Evolutionary conservation across 2,113 vertebrate species (phyloP), one percentile per base, ranked within the genome.

Genomic region (Zosterops pallidus): DNA sequence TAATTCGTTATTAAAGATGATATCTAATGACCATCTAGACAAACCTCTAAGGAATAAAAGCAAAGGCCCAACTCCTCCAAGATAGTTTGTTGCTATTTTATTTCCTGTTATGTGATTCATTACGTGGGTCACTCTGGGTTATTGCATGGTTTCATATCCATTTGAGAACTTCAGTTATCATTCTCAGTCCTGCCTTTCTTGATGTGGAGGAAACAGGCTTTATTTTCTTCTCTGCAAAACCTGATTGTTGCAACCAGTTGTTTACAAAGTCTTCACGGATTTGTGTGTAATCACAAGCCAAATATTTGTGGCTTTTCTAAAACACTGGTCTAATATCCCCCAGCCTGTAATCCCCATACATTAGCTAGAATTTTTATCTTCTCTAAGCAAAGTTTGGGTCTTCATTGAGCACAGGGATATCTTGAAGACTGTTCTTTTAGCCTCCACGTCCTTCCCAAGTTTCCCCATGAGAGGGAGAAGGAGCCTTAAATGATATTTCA

Each of bases 211-310:
- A 94, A 92, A 90, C 29, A 26, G 56, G 13, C 16, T 88, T 63
- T 52, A 35, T 95, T 94, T 96, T 93, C 65, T 94, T 90, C 95
- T 90, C 95, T 91, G 11, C 42, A 63, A 68, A 90, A 89, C 72
- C 49, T 71, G 60, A 95, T 94, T 70, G 46, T 9, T 86, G 79
- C 39, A 72, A 78, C 71, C 42, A 52, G 60, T 44, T 86, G 62
- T 91, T 96, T 92, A 86, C 77, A 88, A 92, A 97, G 95, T 92
- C 94, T 92, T 84, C 92, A 64, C 71, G 71, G 47, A 65, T 92
- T 16, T n/a, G 60, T 79, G 62, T 72, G 37, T 86, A 92, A 96
- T 92, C 74, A 86, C n/a, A 41, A 93, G 77, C 23, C 68, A 89
- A 95, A 21, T 55, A 20, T 52, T 87, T 87, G 77, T 82, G 87